Conservation (phyloP, 2,888 invertebrate species). For the Leptarthrus brevirostris region DNA sequence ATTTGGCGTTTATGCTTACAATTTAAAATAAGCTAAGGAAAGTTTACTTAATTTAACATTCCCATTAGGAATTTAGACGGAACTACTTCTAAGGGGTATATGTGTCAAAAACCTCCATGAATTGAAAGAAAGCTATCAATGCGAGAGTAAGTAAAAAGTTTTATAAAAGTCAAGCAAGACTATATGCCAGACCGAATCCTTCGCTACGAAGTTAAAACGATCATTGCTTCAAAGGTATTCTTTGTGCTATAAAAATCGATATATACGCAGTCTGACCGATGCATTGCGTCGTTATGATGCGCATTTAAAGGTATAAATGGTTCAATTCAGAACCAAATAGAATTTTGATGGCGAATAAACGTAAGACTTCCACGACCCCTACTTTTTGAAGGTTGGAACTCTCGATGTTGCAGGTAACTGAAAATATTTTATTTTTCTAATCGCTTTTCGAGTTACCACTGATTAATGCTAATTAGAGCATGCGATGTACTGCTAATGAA, state of each 20-base stretch:
- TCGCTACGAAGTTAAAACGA: background rate
- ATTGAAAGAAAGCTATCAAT: background rate
- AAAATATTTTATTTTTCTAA: slow-evolving; percentile 1
- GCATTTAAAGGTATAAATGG: background rate
- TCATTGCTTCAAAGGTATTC: background rate
- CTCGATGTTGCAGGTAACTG: slow-evolving; percentile 16
- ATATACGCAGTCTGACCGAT: slow-evolving; percentile 22
- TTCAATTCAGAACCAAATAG: background rate
- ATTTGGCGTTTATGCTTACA: no score
- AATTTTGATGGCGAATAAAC: background rate
- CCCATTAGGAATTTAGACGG: background rate
- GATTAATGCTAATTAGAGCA: slow-evolving; percentile 49
- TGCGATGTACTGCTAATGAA: slow-evolving; percentile 41
- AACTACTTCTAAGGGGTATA: background rate
- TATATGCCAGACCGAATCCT: background rate
- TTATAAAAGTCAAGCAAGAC: background rate
- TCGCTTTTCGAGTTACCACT: slow-evolving; percentile 11
- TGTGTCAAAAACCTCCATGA: slow-evolving; percentile 1
- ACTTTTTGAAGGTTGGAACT: background rate
- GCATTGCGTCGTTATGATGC: slow-evolving; percentile 10
- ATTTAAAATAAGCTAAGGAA: no score
- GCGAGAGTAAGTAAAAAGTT: background rate
- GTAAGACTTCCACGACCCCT: background rate
- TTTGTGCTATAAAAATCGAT: slow-evolving; percentile 27
- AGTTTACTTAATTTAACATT: no score